Percentiles rank a stretch among this genome's conserved stretches.
These are phyloP conservation scores for Salvelinus fontinalis DNA, from an alignment of 2,113 vertebrate species.

Conservation along the genomic window DNA sequence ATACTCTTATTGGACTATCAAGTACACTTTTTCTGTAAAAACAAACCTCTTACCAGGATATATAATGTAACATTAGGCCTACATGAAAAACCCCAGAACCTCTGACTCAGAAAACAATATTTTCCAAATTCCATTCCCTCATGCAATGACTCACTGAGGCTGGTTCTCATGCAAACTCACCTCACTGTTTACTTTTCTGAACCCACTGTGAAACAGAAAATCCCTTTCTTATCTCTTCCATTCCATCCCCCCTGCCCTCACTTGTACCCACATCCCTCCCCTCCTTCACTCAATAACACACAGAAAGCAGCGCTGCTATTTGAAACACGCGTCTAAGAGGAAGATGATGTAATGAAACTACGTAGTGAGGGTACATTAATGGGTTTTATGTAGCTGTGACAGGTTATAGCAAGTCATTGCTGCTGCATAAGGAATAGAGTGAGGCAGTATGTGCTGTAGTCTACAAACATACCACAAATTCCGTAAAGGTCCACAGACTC, in stretches of 20 bases:
- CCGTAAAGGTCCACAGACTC: too few species aligned
- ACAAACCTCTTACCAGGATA: slow-evolving; percentile 24
- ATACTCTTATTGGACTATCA: slow-evolving; percentile 14
- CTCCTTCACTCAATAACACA: slow-evolving; percentile 1
- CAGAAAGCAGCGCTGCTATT: not conserved
- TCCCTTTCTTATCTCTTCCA: slow-evolving; percentile 38
- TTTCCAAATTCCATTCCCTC: slow-evolving; percentile 49
- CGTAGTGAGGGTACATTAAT: not conserved
- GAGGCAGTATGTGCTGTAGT: not conserved
- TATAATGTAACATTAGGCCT: slow-evolving; percentile 7
- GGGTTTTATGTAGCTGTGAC: not conserved
- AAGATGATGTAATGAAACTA: not conserved
- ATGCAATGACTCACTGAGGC: slow-evolving; percentile 16
- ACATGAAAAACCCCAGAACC: slow-evolving; percentile 26
- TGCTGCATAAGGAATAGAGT: not conserved
- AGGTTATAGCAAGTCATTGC: not conserved
- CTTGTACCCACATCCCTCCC: not conserved
- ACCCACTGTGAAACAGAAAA: slow-evolving; percentile 47
- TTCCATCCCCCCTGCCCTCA: slow-evolving; percentile 9
- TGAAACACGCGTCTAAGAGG: not conserved
- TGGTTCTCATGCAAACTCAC: slow-evolving; percentile 40
- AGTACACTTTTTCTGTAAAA: slow-evolving; percentile 4
- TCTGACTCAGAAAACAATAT: slow-evolving; percentile 37
- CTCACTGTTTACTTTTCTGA: slow-evolving; percentile 51
- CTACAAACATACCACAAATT: not conserved